Base-by-base conservation (phyloP, 2,888 invertebrate genomes). In the Caenorhabditis sp. region DNA sequence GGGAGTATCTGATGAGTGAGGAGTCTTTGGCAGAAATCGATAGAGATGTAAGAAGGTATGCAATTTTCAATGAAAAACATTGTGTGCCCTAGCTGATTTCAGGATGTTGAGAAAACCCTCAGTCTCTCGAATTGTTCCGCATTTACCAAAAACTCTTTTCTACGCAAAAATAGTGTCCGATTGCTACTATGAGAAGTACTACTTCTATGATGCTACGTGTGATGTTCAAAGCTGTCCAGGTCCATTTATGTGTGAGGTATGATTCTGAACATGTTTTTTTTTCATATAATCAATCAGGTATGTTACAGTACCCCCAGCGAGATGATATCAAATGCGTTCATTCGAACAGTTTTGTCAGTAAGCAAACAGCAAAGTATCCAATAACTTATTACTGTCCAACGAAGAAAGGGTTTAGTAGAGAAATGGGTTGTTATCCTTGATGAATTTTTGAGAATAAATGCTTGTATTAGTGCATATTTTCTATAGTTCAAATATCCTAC, bases 171-270 rank as follows among this genome's bases (percentile, higher is more conserved):
- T 68, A 0, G 59, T 74, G 4, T 53, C 27, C 1, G 67, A 74
- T 25, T 74, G 74, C 54, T 70, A 61, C 53, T 7, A 49, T 8
- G 49, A 59, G 23, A 59, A 59, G 38, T 59, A 59, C 38, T 59
- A 59, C 31, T 31, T 59, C 25, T 4, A 21, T 69, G 60, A 58
- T 71, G 69, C 36, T 69, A 76, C 56, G 63, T 68, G 2, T 68
- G 76, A 43, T 50, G 71, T 27, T 59, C 66, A 23, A 43, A 43
- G 14, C 3, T 43, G 43, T 43, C 43, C 43, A 2, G 43, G 43
- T 17, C 43, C 43, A 12, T 17, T 17, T 3, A 17, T 43, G 17
- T 43, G 43, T 14, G 43, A 43, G n/a, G n/a, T n/a, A n/a, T n/a
- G n/a, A n/a, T n/a, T n/a, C n/a, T n/a, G n/a, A n/a, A n/a, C n/a